Evolutionary conservation across 1,140 invertebrate species (phyloP), one percentile per base, ranked within the genome.

Genomic region (Caenorhabditis tropicalis): DNA sequence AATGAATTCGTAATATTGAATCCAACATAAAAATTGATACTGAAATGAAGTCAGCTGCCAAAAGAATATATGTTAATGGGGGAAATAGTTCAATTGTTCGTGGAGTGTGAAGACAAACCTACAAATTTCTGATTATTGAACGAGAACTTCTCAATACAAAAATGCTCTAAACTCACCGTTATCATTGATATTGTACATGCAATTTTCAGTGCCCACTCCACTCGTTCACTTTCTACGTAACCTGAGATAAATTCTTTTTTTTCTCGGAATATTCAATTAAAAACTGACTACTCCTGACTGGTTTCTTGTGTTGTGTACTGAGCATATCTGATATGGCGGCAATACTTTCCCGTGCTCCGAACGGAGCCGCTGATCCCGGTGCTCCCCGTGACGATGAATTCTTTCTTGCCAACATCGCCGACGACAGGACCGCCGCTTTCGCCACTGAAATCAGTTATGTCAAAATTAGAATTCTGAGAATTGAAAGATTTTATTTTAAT

Each of bases 21-120:
- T 82, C 33, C 74, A 56, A 19, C 86, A 90, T 49, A 86, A 85
- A 85, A 48, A 82, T 49, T 43, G 58, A 31, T 49, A 81, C 33
- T 27, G 84, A 84, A 33, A 88, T 39, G 46, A 89, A 81, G 70
- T 91, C 89, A 48, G 88, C 81, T 15, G 87, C 70, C 36, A 91
- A 85, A 19, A 91, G 39, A 21, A 86, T 80, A 79, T 87, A 88
- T 1, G 85, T 65, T 10, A 91, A 81, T 12, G 86, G 79, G 16
- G 86, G 87, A 48, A 83, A 84, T 27, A 89, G 43, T 33, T 56
- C 74, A 16, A 91, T 84, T 7, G 90, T 91, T 27, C 89, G 56
- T 36, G 90, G 90, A 43, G 90, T 91, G 81, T 91, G 87, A 4
- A 91, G 43, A 58, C 90, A 91, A 24, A 91, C 65, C 65, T 74